Conservation (phyloP, 2,797 vertebrate species). For the Mus caroli region DNA sequence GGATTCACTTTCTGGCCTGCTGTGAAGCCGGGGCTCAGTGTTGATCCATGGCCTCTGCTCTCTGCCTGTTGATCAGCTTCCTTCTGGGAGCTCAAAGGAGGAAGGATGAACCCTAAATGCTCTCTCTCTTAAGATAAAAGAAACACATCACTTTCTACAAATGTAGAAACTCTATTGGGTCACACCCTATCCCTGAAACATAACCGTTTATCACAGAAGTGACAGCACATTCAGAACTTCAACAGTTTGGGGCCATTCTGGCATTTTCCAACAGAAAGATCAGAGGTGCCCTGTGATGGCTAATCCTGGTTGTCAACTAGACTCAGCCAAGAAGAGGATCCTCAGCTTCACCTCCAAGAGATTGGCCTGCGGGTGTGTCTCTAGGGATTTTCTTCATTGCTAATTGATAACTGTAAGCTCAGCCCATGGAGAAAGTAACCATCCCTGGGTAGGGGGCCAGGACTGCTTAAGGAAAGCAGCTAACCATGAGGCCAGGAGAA, state of each 20-base stretch:
- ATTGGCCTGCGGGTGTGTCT: background rate
- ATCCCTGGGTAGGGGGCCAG: background rate
- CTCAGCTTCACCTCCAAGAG: background rate
- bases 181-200: background rate
- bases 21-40: background rate
- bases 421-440: too few relatives aligned
- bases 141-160: background rate
- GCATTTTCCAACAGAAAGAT: slow-evolving; percentile 32
- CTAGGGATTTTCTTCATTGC: background rate
- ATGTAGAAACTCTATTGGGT: background rate
- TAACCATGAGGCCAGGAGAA: background rate
- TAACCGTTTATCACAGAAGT: background rate
- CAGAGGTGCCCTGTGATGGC: background rate
- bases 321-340: background rate
- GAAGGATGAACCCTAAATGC: too few relatives aligned
- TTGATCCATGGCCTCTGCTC: background rate
- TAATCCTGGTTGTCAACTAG: background rate
- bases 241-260: background rate
- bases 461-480: background rate
- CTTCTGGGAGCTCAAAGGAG: background rate
- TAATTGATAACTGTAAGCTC: background rate
- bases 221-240: background rate
- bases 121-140: background rate
- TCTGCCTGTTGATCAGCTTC: background rate
- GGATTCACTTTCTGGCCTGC: background rate